A percentile compares a stretch with the other conserved stretches of the same genome.
Evolutionary conservation across 2,797 vertebrate genomes (phyloP).

Genomic region (Smutsia temminckii): DNA sequence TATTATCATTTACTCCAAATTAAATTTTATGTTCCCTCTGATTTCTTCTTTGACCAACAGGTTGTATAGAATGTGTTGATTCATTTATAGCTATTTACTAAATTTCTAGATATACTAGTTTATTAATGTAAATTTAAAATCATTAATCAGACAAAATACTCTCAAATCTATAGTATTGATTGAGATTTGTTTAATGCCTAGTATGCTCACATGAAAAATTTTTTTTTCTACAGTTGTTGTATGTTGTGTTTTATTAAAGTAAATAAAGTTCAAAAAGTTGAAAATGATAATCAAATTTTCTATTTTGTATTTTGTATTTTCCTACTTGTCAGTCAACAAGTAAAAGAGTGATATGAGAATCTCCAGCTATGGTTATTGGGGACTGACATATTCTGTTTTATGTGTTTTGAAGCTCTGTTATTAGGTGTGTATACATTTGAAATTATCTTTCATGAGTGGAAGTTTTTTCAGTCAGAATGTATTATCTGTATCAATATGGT

Average conservation of each 20-base stretch:
- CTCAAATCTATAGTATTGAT: not conserved
- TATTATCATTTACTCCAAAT: not conserved
- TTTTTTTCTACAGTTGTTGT: not conserved
- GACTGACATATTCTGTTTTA: not conserved
- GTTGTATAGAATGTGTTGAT: not conserved
- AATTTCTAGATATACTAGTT: not conserved
- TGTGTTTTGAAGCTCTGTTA: not conserved
- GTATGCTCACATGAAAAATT: not conserved
- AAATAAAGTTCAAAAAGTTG: not conserved
- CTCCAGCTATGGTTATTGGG: not conserved
- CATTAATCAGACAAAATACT: not conserved
- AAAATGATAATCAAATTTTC: not conserved
- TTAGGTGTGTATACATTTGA: not conserved
- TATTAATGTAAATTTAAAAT: not conserved
- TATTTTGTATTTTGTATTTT: not conserved
- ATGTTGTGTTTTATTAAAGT: not conserved
- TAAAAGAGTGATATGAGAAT: not conserved
- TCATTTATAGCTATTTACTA: not conserved
- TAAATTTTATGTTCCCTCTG: not conserved
- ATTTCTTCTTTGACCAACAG: not conserved
- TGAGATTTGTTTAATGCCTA: not conserved
- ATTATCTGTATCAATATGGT: not conserved
- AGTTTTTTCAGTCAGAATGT: not conserved
- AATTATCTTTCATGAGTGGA: not conserved
- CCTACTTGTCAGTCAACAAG: not conserved